Evolutionary conservation across 1,140 invertebrate genomes (phyloP).

Genomic region (Paramacrobiotus metropolitanus): DNA sequence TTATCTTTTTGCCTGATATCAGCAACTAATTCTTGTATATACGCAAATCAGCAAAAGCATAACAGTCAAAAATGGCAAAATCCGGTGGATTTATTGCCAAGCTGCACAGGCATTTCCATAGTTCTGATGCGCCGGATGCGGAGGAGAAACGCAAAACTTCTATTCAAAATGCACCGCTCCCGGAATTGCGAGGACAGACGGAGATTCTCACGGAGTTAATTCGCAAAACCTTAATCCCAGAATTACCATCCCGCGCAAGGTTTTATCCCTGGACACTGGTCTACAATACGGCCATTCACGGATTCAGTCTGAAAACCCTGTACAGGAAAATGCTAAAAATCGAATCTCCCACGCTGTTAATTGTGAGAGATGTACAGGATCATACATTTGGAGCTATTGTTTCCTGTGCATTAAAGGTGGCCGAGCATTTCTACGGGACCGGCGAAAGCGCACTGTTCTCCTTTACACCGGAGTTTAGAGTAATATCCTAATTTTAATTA

Average conservation of each 20-base stretch:
- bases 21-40: too few relatives aligned
- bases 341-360: conserved; percentile 68
- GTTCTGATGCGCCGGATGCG: too few relatives aligned
- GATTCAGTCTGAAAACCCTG: conserved; percentile 85
- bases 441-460: conserved; percentile 86
- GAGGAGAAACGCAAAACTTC: too few relatives aligned
- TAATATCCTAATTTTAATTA: conserved; percentile 11
- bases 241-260: conserved; percentile 75
- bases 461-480: conserved; percentile 37
- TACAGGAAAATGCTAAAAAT: conserved; percentile 76
- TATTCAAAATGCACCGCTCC: too few relatives aligned
- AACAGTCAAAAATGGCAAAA: too few relatives aligned
- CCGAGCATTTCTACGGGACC: conserved; percentile 93
- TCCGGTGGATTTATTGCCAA: too few relatives aligned
- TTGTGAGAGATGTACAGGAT: conserved; percentile 75
- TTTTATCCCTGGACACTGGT: conserved; percentile 82
- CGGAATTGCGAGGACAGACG: conserved; percentile 41
- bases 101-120: too few relatives aligned
- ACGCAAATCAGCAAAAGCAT: too few relatives aligned
- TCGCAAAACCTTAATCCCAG: conserved; percentile 33
- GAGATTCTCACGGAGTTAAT: conserved; percentile 60
- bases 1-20: too few relatives aligned
- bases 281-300: conserved; percentile 85
- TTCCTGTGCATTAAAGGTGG: conserved; percentile 64
- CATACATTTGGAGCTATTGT: conserved; percentile 89